Evolutionary conservation across 2,113 vertebrate species (phyloP).

Genomic region (Stegostoma tigrinum): DNA sequence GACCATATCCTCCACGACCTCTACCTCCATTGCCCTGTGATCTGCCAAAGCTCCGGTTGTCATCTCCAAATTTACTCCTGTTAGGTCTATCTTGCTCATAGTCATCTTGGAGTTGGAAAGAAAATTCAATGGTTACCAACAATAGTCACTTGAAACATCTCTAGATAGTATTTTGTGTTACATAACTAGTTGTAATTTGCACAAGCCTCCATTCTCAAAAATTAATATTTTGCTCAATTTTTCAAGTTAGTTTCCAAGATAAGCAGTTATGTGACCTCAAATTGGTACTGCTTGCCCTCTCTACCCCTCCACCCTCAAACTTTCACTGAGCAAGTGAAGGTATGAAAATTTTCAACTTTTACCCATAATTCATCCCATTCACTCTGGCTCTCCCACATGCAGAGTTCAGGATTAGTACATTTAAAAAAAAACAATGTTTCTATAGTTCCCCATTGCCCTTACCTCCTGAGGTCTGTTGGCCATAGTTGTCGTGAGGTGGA

Average conservation of each 20-base stretch:
- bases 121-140: slow-evolving; percentile 45
- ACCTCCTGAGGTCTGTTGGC: slow-evolving; percentile 28
- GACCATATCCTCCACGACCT: slow-evolving; percentile 57
- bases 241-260: background rate
- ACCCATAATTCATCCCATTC: background rate
- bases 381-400: background rate
- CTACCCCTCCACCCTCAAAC: background rate
- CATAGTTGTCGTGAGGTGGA: slow-evolving; percentile 30
- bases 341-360: background rate
- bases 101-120: background rate
- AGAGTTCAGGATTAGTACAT: background rate
- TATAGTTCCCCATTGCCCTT: background rate
- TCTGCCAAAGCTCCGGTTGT: slow-evolving; percentile 52
- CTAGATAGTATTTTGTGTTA: too few species aligned
- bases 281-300: background rate
- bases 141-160: background rate
- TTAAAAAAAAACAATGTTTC: background rate
- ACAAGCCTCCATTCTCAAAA: background rate
- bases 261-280: background rate
- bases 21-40: slow-evolving; percentile 59
- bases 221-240: background rate
- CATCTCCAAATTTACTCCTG: slow-evolving; percentile 55
- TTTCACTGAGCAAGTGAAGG: background rate
- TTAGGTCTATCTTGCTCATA: slow-evolving; percentile 47
- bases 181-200: background rate